Evolutionary conservation across 1,140 invertebrate species (phyloP), one percentile per base, ranked within the genome.

Genomic region (Lepidurus couesii): DNA sequence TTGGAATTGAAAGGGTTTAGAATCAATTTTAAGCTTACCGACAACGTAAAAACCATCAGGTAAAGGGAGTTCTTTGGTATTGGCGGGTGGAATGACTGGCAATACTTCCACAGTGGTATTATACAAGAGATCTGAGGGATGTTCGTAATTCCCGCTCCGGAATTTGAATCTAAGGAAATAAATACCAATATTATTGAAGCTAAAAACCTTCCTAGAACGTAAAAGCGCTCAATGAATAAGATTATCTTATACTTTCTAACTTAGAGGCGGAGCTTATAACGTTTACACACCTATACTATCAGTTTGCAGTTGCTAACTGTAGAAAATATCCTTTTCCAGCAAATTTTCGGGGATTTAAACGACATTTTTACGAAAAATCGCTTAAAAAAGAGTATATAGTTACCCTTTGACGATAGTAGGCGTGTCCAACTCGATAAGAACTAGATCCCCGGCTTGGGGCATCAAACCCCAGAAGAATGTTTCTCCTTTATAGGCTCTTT

Each of bases 401-500:
- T 87, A 95, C 93, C 88, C 92, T 84, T 91, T 91, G 81, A 98
- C 85, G 82, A 86, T 82, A 82, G 91, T 89, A 43, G 96, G 93
- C 80, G 89, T 88, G 76, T 88, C 86, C 84, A 97, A 97, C 84
- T 91, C 90, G 84, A 98, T 94, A 78, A 90, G 89, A 11, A 98
- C 86, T 73, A 90, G 87, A 84, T 98, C 94, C 1, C 93, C 94
- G 43, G 90, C 88, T 81, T 93, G 91, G 0, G 96, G 96, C 24
- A 93, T 87, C 13, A 95, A 85, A 16, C 94, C 95, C 97, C 97
- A 98, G 84, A 97, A 98, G 82, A 94, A 97, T 0, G 91, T 92
- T 82, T 94, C 90, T 0, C 97, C 96, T 73, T 89, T 87, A 83
- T 98, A 98, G 10, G 95, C 95, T 82, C 90, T 90, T 78, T 90